Base-by-base conservation (phyloP, 2,888 invertebrate genomes). In the Nesidiocoris tenuis region DNA sequence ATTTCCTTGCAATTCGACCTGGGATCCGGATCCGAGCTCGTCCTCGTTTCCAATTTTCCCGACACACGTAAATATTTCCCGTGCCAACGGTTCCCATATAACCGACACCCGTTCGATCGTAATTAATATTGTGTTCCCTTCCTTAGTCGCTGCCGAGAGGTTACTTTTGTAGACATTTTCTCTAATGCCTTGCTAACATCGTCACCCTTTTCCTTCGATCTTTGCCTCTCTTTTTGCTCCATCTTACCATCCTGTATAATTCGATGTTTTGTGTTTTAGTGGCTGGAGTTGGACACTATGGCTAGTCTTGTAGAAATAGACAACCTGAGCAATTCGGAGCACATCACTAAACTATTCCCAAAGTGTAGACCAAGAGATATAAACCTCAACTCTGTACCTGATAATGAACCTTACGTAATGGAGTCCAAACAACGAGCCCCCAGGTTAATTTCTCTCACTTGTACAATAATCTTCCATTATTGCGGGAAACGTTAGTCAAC, bases 281-380 rank as follows among this genome's bases (percentile, higher is more conserved):
- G 72, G 72, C 72, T 72, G 72, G 72, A 72, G 72, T 72, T 70
- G 72, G 72, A 72, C 77, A 79, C 77, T 79, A 79, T 79, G 79
- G 77, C 79, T 77, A 79, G 79, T 75, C 76, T 79, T 61, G 77
- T 79, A 65, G 79, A 79, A 78, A 77, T 79, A 67, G 83, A 83
- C 81, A 83, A 83, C 80, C 80, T 82, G 79, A 86, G 86, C 83
- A 85, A 84, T 83, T 84, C 86, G 85, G 92, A 92, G 87, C 90
- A 91, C 86, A 92, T 94, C 86, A 91, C 91, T 83, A 88, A 91
- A 84, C 88, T 93, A 82, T 94, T 93, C 86, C 93, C 93, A 82
- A 93, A 93, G 90, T 93, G 93, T 86, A 89, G 92, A 82, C 93
- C 92, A 81, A 87, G 89, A 82, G 87, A 87, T 84, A 85, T 86